Percentiles rank a stretch among this genome's conserved stretches.
These are phyloP conservation scores for Anguilla anguilla DNA, from an alignment of 2,797 vertebrate species.

Conservation along the genomic window DNA sequence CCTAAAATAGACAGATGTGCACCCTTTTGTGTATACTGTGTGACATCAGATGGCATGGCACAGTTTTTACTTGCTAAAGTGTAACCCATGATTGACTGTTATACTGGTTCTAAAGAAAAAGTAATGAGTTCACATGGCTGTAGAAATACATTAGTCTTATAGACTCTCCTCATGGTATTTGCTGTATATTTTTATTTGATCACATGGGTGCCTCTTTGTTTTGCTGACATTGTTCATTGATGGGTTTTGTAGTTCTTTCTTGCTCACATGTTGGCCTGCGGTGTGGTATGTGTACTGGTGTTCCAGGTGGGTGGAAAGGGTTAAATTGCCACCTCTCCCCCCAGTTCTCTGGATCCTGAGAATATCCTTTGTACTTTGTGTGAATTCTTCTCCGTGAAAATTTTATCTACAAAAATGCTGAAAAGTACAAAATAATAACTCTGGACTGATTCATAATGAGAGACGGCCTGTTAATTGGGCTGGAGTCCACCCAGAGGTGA, in stretches of 20 bases:
- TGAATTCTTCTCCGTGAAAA: neutral
- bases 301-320: neutral
- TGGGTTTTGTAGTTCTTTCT: neutral
- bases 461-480: neutral
- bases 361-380: neutral
- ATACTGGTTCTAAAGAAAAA: neutral
- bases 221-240: neutral
- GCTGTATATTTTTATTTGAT: neutral
- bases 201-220: neutral
- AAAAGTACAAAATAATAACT: neutral
- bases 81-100: neutral
- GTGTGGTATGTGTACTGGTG: neutral
- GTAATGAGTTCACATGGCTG: neutral
- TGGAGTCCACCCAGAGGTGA: neutral
- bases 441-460: neutral
- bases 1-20: constrained; percentile 4
- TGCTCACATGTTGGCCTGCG: neutral
- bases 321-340: neutral
- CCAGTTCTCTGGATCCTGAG: neutral
- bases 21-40: neutral
- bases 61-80: neutral
- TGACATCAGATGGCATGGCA: neutral
- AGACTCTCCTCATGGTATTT: neutral
- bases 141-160: neutral
- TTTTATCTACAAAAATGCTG: neutral